A percentile compares a stretch with the other conserved stretches of the same genome.
phyloP scores from a whole-genome alignment of 2,113 vertebrate species.

The Nycticryphes semicollaris region DNA sequence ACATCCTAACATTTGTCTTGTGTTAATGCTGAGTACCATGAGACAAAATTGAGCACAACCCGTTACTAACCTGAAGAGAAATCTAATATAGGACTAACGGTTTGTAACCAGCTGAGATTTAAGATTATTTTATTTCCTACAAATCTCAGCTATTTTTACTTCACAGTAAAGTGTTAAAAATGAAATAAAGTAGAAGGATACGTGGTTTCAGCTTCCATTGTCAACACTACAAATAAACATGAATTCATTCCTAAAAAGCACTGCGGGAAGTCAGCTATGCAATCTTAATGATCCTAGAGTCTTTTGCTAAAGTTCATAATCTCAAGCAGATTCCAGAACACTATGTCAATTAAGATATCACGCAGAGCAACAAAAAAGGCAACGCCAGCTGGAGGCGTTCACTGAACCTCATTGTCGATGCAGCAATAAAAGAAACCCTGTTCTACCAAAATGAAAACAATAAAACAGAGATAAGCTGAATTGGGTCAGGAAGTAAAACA shows the following conservation, averaged over 20 bases:
- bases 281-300: slow-evolving; percentile 3
- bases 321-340: slow-evolving; percentile 28
- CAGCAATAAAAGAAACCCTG: slow-evolving; percentile 11
- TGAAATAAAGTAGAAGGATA: neutral
- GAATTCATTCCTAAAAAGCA: slow-evolving; percentile 15
- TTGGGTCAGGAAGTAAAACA: neutral
- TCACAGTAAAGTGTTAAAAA: neutral
- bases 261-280: neutral
- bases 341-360: slow-evolving; percentile 9
- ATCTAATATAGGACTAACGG: neutral
- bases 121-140: neutral
- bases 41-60: neutral
- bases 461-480: neutral
- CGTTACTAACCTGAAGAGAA: neutral
- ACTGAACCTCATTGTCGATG: neutral
- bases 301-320: slow-evolving; percentile 24
- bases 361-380: neutral
- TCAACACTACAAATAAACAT: slow-evolving; percentile 18
- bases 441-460: slow-evolving; percentile 19
- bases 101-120: neutral
- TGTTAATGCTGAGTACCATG: neutral
- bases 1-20: neutral
- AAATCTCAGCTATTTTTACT: neutral
- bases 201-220: neutral
- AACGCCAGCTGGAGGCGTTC: slow-evolving; percentile 6